Conservation (phyloP, 2,888 invertebrate genomes). For the Nudaria mundana region DNA sequence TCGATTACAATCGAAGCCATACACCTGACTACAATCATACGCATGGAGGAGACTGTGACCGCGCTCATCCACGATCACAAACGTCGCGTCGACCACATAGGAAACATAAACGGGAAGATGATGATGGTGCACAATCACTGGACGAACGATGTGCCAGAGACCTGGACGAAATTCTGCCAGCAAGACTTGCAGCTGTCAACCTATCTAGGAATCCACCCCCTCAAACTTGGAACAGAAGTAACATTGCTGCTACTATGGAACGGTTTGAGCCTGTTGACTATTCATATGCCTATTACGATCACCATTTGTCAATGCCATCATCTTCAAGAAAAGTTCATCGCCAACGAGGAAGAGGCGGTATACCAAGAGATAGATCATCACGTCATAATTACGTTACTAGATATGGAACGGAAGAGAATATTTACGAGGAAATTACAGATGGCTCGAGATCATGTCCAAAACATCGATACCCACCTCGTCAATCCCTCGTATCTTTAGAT, state of each 20-base stretch:
- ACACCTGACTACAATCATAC: slow-evolving; percentile 72
- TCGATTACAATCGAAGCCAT: slow-evolving; percentile 67
- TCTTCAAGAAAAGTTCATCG: slow-evolving; percentile 71
- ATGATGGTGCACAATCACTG: slow-evolving; percentile 71
- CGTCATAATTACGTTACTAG: slow-evolving; percentile 88
- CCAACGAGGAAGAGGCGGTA: slow-evolving; percentile 67
- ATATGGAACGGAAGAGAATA: slow-evolving; percentile 92
- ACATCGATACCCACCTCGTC: slow-evolving; percentile 73
- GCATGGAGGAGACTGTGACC: slow-evolving; percentile 64
- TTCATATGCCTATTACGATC: slow-evolving; percentile 92
- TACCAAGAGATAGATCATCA: slow-evolving; percentile 67
- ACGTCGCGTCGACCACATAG: slow-evolving; percentile 63
- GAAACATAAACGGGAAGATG: slow-evolving; percentile 66
- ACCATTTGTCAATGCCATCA: slow-evolving; percentile 84
- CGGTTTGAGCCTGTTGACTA: slow-evolving; percentile 87
- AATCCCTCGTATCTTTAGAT: slow-evolving; percentile 85
- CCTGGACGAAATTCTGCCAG: slow-evolving; percentile 76
- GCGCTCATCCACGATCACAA: slow-evolving; percentile 61
- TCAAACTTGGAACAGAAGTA: slow-evolving; percentile 83
- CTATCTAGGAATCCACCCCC: slow-evolving; percentile 66
- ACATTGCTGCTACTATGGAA: slow-evolving; percentile 84
- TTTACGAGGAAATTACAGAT: slow-evolving; percentile 90
- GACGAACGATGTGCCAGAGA: slow-evolving; percentile 75
- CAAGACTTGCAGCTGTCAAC: slow-evolving; percentile 73
- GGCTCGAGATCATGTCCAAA: slow-evolving; percentile 78